Conservation (phyloP, 1,140 invertebrate genomes). For the Parapsyche elsis region DNA sequence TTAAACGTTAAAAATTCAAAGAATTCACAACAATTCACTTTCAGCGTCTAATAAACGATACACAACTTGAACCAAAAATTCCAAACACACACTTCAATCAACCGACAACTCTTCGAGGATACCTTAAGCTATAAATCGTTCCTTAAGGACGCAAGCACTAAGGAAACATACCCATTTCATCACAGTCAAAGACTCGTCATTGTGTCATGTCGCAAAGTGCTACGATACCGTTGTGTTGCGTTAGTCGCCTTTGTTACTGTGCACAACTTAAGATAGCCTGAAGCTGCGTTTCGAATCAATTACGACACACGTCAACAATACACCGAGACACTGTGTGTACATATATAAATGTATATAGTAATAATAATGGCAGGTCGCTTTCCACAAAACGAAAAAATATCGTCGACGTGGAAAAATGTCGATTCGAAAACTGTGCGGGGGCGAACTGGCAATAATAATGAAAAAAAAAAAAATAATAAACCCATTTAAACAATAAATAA, state of each 20-base stretch:
- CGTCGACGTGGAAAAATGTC: background rate
- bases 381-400: constrained; percentile 6
- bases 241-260: background rate
- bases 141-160: too few species aligned
- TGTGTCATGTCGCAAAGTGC: too few species aligned
- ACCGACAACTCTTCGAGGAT: too few species aligned
- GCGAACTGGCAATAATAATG: background rate
- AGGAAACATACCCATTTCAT: too few species aligned
- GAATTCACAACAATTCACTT: too few species aligned
- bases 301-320: constrained; percentile 2
- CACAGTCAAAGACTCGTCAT: too few species aligned
- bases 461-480: constrained; percentile 6
- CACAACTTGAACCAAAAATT: too few species aligned
- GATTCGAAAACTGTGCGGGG: background rate
- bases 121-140: too few species aligned
- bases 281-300: background rate
- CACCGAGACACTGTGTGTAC: background rate
- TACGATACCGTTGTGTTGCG: too few species aligned
- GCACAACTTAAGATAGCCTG: background rate
- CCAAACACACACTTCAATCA: too few species aligned
- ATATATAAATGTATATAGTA: background rate
- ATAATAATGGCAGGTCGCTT: background rate
- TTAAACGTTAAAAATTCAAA: too few species aligned
- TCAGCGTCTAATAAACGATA: too few species aligned
- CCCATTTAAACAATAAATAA: constrained; percentile 7